These are phyloP conservation scores for Malthinus seriepunctatus DNA, from an alignment of 2,888 invertebrate species.

Conservation along the genomic window DNA sequence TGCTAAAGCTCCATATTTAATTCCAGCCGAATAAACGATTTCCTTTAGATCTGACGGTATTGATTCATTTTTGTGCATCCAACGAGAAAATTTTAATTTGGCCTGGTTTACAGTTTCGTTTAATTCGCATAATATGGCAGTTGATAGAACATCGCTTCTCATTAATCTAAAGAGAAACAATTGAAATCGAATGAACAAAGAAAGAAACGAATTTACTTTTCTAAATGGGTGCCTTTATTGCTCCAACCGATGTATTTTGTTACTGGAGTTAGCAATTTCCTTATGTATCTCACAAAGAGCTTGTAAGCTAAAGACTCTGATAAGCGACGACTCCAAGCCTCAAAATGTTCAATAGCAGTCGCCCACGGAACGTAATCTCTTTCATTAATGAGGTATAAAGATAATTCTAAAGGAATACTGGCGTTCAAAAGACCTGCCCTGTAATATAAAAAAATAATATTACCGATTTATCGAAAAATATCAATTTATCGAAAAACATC, in stretches of 20 bases:
- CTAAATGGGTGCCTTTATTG: constrained; percentile 65
- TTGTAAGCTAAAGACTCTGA: constrained; percentile 73
- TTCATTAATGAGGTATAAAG: constrained; percentile 69
- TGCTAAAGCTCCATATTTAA: constrained; percentile 68
- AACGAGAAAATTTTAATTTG: constrained; percentile 68
- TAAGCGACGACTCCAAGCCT: constrained; percentile 72
- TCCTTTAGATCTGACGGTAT: constrained; percentile 77
- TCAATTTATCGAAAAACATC: background rate
- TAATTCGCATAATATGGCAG: constrained; percentile 74
- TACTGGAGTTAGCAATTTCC: constrained; percentile 62
- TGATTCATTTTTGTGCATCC: constrained; percentile 68
- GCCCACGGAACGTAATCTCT: constrained; percentile 85
- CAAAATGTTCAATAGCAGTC: constrained; percentile 74
- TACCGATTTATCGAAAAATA: constrained; percentile 29
- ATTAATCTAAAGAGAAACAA: constrained; percentile 62
- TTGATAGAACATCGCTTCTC: constrained; percentile 70
- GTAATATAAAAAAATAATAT: too few species aligned
- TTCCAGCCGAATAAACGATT: constrained; percentile 67
- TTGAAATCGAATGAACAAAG: too few species aligned
- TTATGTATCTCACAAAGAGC: constrained; percentile 65
- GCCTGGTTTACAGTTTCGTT: constrained; percentile 72
- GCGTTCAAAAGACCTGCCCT: constrained; percentile 68
- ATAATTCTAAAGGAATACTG: constrained; percentile 66
- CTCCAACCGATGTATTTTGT: constrained; percentile 66
- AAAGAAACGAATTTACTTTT: constrained; percentile 57